Evolutionary conservation across 2,888 invertebrate species (phyloP).

Genomic region (Idaea straminata): DNA sequence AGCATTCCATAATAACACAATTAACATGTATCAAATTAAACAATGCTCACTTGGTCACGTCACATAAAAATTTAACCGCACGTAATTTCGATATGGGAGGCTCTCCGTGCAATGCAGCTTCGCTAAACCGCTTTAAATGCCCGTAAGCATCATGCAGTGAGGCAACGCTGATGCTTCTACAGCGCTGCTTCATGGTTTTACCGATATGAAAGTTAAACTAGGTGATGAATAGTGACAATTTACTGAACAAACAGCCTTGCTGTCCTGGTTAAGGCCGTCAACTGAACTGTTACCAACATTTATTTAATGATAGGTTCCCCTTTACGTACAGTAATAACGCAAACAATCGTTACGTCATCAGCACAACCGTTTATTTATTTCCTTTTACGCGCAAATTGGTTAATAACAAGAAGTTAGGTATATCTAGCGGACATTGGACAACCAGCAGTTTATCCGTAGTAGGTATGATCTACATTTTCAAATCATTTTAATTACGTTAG

Average conservation of each 20-base stretch:
- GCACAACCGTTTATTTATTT: slow-evolving; percentile 10
- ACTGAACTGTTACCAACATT: slow-evolving; percentile 13
- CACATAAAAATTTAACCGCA: not conserved
- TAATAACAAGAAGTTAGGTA: not conserved
- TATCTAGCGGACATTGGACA: not conserved
- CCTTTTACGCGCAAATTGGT: slow-evolving; percentile 7
- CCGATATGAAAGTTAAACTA: not conserved
- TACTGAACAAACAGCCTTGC: not conserved
- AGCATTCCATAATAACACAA: not conserved
- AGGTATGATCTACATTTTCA: not conserved
- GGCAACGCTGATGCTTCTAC: not conserved
- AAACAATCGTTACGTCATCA: slow-evolving; percentile 17
- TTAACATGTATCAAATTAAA: not conserved
- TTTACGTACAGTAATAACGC: slow-evolving; percentile 17
- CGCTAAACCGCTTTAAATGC: not conserved
- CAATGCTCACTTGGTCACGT: not conserved
- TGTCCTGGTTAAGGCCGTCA: not conserved
- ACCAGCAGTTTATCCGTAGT: not conserved
- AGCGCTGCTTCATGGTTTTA: not conserved
- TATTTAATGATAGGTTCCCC: slow-evolving; percentile 29
- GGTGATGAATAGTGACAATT: not conserved
- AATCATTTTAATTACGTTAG: too few species aligned
- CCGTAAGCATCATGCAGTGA: not conserved
- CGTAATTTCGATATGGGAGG: not conserved
- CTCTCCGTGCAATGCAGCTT: not conserved